Base-by-base conservation (phyloP, 2,888 invertebrate species). In the Eupithecia centaureata region DNA sequence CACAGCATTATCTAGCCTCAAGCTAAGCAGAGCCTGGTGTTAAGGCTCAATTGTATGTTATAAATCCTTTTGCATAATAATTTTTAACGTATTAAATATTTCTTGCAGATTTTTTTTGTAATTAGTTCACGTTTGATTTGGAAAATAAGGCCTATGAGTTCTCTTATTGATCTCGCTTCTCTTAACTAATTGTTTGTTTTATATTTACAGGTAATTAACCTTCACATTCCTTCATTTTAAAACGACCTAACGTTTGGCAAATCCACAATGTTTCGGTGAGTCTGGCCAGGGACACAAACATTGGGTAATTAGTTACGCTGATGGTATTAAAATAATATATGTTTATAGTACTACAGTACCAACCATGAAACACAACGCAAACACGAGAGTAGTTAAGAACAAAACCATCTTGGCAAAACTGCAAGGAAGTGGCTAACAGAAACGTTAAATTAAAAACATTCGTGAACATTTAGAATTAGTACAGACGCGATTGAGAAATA, bases 161-260 rank as follows among this genome's bases (percentile, higher is more conserved):
- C 73, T 68, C 58, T 32, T 67, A 68, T 70, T 66, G 63, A 7
- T 67, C 35, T 68, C 59, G 69, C 63, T 69, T 67, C 61, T 63
- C 51, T 73, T 69, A 73, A 75, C 82, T 88, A 82, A 89, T 87
- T 86, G 79, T 89, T 66, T 66, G 12, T 57, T 90, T 85, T 86
- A 82, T 88, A 82, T 87, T 92, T 92, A 88, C 91, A 91, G 90
- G 91, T 91, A 92, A 92, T 88, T 92, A 92, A 89, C 92, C 90
- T 92, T 91, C 90, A 89, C 86, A 86, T 91, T 90, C 86, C 85
- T 86, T 84, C 85, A 87, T 86, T 87, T 83, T 85, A 84, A 84
- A 84, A 84, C 54, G 82, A 82, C 81, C 86, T 81, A 87, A 87
- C 85, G 87, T 81, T 91, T 92, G 91, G 91, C 91, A 87, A 86